Evolutionary conservation across 2,113 vertebrate genomes (phyloP).

Genomic region (Chelonoidis abingdonii): DNA sequence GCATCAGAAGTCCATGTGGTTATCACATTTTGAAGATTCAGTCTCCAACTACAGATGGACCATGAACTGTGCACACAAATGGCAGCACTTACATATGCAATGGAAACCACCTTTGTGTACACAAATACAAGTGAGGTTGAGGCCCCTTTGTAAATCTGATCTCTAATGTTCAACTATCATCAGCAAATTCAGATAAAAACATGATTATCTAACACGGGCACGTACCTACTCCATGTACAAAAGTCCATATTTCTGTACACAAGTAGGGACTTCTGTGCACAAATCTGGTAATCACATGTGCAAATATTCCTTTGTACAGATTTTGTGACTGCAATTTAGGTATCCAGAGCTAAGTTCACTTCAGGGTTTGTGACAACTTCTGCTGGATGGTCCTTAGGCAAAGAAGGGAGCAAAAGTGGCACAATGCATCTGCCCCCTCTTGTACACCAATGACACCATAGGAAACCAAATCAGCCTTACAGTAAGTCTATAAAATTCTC

Average conservation of each 20-base stretch:
- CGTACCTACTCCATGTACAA: background rate
- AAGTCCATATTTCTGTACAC: background rate
- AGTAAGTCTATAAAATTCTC: background rate
- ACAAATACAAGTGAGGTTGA: background rate
- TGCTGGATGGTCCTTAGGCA: background rate
- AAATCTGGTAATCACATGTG: background rate
- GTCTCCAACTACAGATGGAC: background rate
- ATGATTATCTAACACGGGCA: background rate
- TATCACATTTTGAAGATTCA: background rate
- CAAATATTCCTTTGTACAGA: background rate
- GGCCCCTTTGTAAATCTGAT: background rate
- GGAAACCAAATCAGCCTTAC: background rate
- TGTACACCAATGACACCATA: background rate
- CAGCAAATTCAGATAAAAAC: background rate
- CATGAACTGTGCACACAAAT: background rate
- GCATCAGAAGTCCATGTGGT: background rate
- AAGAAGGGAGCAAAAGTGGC: background rate
- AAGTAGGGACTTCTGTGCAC: background rate
- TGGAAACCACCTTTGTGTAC: background rate
- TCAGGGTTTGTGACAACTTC: background rate
- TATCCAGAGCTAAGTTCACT: background rate
- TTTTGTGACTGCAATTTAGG: background rate
- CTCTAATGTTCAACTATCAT: background rate
- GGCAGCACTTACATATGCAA: background rate
- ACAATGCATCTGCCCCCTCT: background rate